phyloP scores from a whole-genome alignment of 2,797 vertebrate genomes.

The Adelosebastes latens region DNA sequence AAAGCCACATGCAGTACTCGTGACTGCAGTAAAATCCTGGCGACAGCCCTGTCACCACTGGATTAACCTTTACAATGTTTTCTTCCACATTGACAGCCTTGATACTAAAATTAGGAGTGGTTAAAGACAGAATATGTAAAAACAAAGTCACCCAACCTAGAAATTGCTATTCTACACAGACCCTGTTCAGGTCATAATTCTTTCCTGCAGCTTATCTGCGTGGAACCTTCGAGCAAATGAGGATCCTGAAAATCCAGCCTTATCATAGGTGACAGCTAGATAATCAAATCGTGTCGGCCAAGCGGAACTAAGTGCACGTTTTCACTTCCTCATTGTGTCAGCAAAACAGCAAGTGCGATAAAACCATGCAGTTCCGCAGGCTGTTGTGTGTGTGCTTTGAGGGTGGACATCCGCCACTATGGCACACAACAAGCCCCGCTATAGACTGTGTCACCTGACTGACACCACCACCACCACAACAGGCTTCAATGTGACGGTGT shows the following conservation, averaged over 20 bases:
- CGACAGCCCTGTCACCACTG: not conserved
- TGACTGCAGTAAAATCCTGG: slow-evolving; percentile 9
- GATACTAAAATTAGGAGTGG: not conserved
- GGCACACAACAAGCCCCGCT: slow-evolving; percentile 9
- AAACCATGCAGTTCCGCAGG: not conserved
- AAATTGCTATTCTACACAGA: not conserved
- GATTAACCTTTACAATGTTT: not conserved
- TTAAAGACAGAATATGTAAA: not conserved
- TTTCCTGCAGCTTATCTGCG: not conserved
- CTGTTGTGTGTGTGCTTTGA: slow-evolving; percentile 49
- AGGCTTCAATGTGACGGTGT: not conserved
- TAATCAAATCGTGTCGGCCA: slow-evolving; percentile 6
- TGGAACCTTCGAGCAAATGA: not conserved
- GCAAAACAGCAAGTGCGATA: slow-evolving; percentile 15
- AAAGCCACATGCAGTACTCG: slow-evolving; percentile 5
- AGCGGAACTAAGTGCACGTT: not conserved
- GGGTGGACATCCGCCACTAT: slow-evolving; percentile 31
- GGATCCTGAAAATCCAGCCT: not conserved
- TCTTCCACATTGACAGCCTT: not conserved
- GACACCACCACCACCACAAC: slow-evolving; percentile 21
- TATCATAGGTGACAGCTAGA: slow-evolving; percentile 15
- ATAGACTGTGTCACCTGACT: slow-evolving; percentile 56
- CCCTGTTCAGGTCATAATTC: not conserved
- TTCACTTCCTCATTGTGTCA: slow-evolving; percentile 41
- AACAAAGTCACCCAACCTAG: not conserved